phyloP scores from a whole-genome alignment of 2,113 vertebrate species.

The Micronycteris hirsuta region DNA sequence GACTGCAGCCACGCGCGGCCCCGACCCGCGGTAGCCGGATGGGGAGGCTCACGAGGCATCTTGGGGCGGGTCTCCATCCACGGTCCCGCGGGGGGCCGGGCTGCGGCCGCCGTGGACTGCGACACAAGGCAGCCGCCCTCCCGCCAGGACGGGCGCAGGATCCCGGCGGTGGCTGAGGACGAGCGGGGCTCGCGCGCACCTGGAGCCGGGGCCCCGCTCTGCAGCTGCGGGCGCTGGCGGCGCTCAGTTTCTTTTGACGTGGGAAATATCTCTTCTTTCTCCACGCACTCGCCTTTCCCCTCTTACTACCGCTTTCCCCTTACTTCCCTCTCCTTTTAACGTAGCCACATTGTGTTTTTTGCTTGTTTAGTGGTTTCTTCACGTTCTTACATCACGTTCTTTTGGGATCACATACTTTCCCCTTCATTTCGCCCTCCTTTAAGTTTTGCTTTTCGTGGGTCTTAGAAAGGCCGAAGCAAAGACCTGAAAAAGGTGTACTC shows the following conservation, averaged over 20 bases:
- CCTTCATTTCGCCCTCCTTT: background rate
- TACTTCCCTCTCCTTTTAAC: background rate
- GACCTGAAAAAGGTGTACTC: background rate
- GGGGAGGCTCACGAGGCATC: rapidly evolving
- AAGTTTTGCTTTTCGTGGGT: background rate
- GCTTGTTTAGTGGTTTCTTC: background rate
- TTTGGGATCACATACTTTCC: background rate
- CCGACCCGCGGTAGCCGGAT: background rate
- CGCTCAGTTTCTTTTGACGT: background rate
- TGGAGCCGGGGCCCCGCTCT: background rate
- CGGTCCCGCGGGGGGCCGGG: background rate
- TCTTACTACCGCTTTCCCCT: background rate
- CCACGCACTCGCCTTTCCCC: background rate
- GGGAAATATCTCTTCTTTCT: background rate
- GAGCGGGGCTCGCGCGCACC: background rate
- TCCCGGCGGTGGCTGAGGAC: background rate
- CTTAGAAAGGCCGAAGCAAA: background rate
- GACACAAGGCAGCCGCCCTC: background rate
- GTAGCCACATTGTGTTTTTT: background rate
- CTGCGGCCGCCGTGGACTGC: background rate
- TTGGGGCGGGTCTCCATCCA: background rate
- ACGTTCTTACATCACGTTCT: background rate
- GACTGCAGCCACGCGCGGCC: slow-evolving; percentile 62
- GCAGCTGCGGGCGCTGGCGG: background rate
- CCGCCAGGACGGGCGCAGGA: background rate